Conservation (phyloP, 2,888 invertebrate species). For the Ceratothoa steindachneri region DNA sequence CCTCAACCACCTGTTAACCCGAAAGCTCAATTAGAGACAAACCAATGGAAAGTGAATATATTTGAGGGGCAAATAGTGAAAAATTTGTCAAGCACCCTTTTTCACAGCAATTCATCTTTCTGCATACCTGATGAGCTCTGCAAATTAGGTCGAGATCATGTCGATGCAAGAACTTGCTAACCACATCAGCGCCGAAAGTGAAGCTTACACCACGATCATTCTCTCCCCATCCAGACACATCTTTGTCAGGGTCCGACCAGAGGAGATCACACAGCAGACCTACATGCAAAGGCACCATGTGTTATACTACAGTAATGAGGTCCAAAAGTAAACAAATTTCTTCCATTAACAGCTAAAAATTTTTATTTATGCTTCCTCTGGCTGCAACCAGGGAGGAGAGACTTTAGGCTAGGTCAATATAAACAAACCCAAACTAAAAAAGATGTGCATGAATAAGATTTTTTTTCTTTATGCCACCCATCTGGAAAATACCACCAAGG, state of each 20-base stretch:
- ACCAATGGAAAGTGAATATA: not conserved
- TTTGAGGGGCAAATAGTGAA: not conserved
- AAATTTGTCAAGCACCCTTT: not conserved
- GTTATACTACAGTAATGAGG: too few relatives aligned
- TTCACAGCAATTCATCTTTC: not conserved
- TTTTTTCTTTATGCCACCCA: too few relatives aligned
- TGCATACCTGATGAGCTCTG: slow-evolving; percentile 96
- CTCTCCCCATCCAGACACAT: slow-evolving; percentile 98
- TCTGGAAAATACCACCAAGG: too few relatives aligned
- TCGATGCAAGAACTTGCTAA: slow-evolving; percentile 97
- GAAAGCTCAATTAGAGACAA: not conserved
- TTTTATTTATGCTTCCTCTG: too few relatives aligned
- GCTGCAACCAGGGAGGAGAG: too few relatives aligned
- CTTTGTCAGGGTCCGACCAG: slow-evolving; percentile 95
- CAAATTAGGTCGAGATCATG: slow-evolving; percentile 99
- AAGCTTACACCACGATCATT: slow-evolving; percentile 99
- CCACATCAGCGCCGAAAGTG: slow-evolving; percentile 98
- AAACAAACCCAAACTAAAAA: too few relatives aligned
- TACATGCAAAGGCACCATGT: slow-evolving; percentile 54
- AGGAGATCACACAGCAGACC: slow-evolving; percentile 91
- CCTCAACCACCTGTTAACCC: slow-evolving; percentile 80
- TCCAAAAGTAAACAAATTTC: too few relatives aligned
- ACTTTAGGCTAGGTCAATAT: too few relatives aligned
- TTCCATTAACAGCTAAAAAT: too few relatives aligned
- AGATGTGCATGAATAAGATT: too few relatives aligned